A percentile compares a stretch with the other conserved stretches of the same genome.
These are phyloP conservation scores for Rhodeus uyekii DNA, from an alignment of 2,797 vertebrate species.

Conservation along the genomic window DNA sequence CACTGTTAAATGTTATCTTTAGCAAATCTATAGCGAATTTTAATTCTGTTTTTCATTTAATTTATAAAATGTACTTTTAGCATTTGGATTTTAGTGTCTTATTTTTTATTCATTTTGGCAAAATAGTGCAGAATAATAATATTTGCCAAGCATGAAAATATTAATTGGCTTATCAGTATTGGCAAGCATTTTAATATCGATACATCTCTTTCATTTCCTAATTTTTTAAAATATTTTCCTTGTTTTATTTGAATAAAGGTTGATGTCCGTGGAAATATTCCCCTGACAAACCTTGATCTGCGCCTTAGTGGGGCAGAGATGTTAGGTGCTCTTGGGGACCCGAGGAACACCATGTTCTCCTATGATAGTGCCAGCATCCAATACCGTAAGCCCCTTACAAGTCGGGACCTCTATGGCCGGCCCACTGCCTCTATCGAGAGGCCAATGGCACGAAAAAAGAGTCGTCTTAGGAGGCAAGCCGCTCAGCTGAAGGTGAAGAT, in stretches of 20 bases:
- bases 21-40: not conserved
- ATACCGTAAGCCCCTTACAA: constrained; percentile 84
- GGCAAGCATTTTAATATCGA: not conserved
- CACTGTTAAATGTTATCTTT: not conserved
- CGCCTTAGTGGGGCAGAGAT: constrained; percentile 79
- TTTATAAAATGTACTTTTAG: too few relatives aligned
- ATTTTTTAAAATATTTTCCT: not conserved
- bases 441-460: constrained; percentile 82
- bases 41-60: not conserved
- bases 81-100: not conserved
- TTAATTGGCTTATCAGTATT: not conserved
- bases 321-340: constrained; percentile 76
- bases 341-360: constrained; percentile 79
- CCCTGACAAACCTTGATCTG: constrained; percentile 84
- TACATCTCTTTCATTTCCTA: not conserved
- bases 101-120: not conserved
- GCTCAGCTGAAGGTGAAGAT: constrained; percentile 96
- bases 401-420: constrained; percentile 83
- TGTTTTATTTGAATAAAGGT: constrained; percentile 73
- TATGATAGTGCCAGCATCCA: constrained; percentile 90
- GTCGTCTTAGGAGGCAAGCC: constrained; percentile 82
- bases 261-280: constrained; percentile 86
- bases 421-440: constrained; percentile 76
- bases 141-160: not conserved
- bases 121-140: not conserved